Base-by-base conservation (phyloP, 1,140 invertebrate genomes). In the Caenorhabditis briggsae region DNA sequence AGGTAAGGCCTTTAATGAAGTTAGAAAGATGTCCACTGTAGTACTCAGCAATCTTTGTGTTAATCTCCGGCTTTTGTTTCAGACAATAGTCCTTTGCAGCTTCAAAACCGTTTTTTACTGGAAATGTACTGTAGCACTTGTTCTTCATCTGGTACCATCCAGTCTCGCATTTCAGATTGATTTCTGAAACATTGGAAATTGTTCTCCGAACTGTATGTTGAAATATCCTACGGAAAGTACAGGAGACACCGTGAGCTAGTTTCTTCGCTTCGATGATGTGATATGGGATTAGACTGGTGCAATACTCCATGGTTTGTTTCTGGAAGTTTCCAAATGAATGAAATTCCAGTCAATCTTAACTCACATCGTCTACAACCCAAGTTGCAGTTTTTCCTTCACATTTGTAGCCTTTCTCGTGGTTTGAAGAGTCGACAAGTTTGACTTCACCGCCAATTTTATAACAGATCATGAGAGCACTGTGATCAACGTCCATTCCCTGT, bases 261-360 rank as follows among this genome's bases (percentile, higher is more conserved):
- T 58, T n/a, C 56, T 58, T n/a, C 56, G 56, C 56, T 20, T 58
- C n/a, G n/a, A 58, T 58, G n/a, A 58, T 58, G n/a, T 58, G 56
- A 20, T n/a, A 58, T 8, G 56, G 56, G n/a, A 58, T 58, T 58
- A 14, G 14, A 20, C 56, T 58, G n/a, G 18, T 58, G n/a, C 56
- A 58, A n/a, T n/a, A 58, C 2, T 58, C 56, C 56, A 58, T 58
- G 8, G 56, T 18, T n/a, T 58, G 56, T n/a, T 16, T n/a, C 56
- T 58, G 56, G 8, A 58, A 58, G 5, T 16, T 53, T 53, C 11
- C 12, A 53, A 58, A 58, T n/a, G 8, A 18, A 58, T 58, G 56
- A 20, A n/a, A 16, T n/a, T 8, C 16, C 8, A 20, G 16, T n/a
- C n/a, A 20, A 8, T 58, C 56, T 33, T 33, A n/a, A n/a, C 56